These are phyloP conservation scores for Sarcophaga rosellei DNA, from an alignment of 2,888 invertebrate species.

Conservation along the genomic window DNA sequence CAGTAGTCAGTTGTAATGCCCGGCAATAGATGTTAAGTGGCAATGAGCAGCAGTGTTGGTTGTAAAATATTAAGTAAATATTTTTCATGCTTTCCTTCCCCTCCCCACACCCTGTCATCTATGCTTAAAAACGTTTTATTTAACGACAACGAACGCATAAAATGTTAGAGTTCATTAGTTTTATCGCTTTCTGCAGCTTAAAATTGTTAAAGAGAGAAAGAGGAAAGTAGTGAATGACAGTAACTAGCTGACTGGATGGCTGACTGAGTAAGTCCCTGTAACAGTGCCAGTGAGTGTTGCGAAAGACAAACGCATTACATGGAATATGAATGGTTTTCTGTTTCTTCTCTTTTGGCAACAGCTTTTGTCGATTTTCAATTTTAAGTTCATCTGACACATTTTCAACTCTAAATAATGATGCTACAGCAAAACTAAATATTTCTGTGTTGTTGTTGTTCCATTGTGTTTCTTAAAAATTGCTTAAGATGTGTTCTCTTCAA, in stretches of 20 bases:
- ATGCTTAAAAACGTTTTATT: neutral
- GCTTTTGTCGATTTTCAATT: neutral
- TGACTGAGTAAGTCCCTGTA: too few relatives aligned
- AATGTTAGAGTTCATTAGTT: constrained; percentile 49
- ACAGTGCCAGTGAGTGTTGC: too few relatives aligned
- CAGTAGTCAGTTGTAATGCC: too few relatives aligned
- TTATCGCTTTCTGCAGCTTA: neutral
- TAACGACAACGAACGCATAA: constrained; percentile 11
- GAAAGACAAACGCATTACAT: neutral
- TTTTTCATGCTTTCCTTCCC: neutral
- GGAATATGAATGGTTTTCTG: neutral
- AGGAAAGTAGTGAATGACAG: neutral
- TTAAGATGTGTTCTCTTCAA: neutral
- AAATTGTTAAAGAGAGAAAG: neutral
- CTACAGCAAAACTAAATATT: neutral
- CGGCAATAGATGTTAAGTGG: neutral
- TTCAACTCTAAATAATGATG: neutral
- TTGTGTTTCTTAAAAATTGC: neutral
- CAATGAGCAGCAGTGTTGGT: neutral
- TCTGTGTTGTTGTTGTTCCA: neutral
- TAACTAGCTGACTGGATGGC: neutral
- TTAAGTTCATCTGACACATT: neutral
- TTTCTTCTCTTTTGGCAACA: neutral
- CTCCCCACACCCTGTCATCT: neutral
- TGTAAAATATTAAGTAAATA: too few relatives aligned